A percentile compares a stretch with the other conserved stretches of the same genome.
Evolutionary conservation across 2,888 invertebrate genomes (phyloP).

Genomic region (Mesochorus sp.): DNA sequence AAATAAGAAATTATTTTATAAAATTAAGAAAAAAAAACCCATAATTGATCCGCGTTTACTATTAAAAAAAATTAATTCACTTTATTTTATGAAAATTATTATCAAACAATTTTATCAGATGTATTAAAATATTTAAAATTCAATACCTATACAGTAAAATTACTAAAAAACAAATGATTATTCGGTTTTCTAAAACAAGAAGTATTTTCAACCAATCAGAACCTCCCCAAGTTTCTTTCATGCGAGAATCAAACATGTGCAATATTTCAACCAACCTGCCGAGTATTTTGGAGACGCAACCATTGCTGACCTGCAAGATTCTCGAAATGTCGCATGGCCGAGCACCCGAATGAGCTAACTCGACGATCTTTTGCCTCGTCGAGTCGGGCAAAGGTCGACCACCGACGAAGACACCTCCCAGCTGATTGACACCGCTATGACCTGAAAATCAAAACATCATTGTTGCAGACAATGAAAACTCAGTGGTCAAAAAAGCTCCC

Average conservation of each 20-base stretch:
- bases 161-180: too few species aligned
- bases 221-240: too few species aligned
- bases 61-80: too few species aligned
- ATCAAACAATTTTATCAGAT: too few species aligned
- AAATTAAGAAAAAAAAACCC: too few species aligned
- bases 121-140: too few species aligned
- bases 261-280: constrained; percentile 90
- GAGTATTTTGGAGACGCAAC: constrained; percentile 99
- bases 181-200: too few species aligned
- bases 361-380: constrained; percentile 99
- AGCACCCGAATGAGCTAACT: constrained; percentile 98
- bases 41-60: too few species aligned
- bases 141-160: too few species aligned
- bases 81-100: too few species aligned
- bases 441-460: constrained; percentile 83
- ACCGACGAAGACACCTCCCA: constrained; percentile 99
- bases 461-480: background rate
- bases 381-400: constrained; percentile 98
- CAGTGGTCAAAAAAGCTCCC: background rate
- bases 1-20: too few species aligned
- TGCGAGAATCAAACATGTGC: constrained; percentile 55
- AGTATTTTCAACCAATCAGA: too few species aligned
- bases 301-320: constrained; percentile 99
- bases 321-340: constrained; percentile 99
- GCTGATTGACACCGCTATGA: constrained; percentile 99